These are phyloP conservation scores for Phlogophora meticulosa DNA, from an alignment of 2,888 invertebrate genomes.

Conservation along the genomic window DNA sequence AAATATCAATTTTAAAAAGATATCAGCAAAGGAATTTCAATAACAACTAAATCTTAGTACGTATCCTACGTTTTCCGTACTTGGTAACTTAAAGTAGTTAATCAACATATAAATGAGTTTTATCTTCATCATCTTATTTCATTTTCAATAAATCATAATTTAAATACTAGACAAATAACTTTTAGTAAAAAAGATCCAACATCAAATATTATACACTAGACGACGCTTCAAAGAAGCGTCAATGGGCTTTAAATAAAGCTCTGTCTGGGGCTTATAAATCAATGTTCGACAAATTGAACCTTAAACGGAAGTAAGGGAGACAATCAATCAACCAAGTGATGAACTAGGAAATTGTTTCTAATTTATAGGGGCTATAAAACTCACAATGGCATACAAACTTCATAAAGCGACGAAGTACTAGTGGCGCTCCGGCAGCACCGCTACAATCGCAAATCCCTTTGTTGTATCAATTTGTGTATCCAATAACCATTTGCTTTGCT, in stretches of 20 bases:
- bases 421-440: neutral
- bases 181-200: neutral
- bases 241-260: neutral
- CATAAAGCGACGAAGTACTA: neutral
- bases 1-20: too few relatives aligned
- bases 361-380: conserved; percentile 1
- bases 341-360: neutral
- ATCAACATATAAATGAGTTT: too few relatives aligned
- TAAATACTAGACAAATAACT: too few relatives aligned
- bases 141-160: too few relatives aligned
- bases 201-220: too few relatives aligned
- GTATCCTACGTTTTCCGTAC: too few relatives aligned
- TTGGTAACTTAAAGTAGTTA: too few relatives aligned
- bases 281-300: neutral
- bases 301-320: neutral
- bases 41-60: too few relatives aligned
- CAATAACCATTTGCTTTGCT: too few relatives aligned
- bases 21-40: too few relatives aligned
- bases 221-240: conserved; percentile 3
- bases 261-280: neutral
- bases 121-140: too few relatives aligned
- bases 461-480: too few relatives aligned
- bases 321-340: neutral
- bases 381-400: conserved; percentile 26
- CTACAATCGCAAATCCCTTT: neutral